Conservation (phyloP, 1,140 invertebrate genomes). For the Colletes gigas region DNA sequence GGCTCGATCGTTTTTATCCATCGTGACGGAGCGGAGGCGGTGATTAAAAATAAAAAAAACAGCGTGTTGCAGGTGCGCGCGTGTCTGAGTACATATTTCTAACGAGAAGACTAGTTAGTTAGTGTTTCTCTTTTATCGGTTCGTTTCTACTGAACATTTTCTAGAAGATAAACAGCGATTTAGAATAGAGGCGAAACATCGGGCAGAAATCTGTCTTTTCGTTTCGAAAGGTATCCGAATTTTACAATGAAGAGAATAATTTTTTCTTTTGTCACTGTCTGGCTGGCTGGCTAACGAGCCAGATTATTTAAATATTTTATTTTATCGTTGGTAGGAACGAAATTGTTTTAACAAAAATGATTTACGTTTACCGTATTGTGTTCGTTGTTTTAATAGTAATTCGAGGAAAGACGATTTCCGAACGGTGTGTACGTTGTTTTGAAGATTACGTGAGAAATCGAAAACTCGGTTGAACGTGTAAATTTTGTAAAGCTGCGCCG, state of each 20-base stretch:
- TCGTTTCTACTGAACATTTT: neutral
- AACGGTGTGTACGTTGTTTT: neutral
- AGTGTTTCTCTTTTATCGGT: neutral
- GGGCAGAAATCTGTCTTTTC: neutral
- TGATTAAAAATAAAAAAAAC: neutral
- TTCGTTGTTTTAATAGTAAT: constrained; percentile 46
- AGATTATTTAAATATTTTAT: constrained; percentile 3
- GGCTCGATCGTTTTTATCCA: neutral
- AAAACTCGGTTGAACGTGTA: constrained; percentile 24
- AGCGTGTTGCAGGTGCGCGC: neutral
- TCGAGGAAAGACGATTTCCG: constrained; percentile 21
- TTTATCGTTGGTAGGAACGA: constrained; percentile 28
- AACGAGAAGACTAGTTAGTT: neutral
- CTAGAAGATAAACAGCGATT: neutral
- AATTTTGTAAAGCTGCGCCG: constrained; percentile 16
- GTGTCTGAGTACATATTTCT: neutral
- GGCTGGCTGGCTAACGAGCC: neutral
- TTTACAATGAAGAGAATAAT: neutral
- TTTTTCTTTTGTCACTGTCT: neutral
- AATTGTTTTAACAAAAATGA: constrained; percentile 9
- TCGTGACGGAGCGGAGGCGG: neutral
- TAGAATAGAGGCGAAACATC: neutral
- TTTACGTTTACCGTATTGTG: constrained; percentile 40
- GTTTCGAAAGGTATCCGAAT: neutral
- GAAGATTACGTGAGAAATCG: neutral